Conservation (phyloP, 2,888 invertebrate genomes). For the Harpalus rufipes region DNA sequence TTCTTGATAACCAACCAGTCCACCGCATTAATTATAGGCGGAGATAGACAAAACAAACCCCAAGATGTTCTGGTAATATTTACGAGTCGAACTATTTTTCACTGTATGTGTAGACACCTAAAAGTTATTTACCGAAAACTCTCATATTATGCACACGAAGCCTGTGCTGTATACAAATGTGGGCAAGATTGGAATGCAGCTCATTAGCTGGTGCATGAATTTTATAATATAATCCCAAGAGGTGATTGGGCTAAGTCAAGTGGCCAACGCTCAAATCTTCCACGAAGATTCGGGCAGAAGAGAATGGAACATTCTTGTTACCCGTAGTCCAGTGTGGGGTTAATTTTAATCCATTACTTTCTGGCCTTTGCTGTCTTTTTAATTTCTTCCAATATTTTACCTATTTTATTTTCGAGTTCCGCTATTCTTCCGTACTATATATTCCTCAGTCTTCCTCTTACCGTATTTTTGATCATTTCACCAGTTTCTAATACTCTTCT, state of each 20-base stretch:
- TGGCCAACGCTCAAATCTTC: not conserved
- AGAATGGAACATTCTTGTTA: not conserved
- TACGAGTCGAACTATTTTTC: conserved; percentile 44
- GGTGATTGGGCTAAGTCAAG: conserved; percentile 10
- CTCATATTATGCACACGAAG: conserved; percentile 53
- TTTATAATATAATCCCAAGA: conserved; percentile 56
- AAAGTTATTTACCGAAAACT: conserved; percentile 54
- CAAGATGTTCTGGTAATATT: conserved; percentile 22
- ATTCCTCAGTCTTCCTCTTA: no score
- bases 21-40: conserved; percentile 17
- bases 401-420: no score
- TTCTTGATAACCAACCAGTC: conserved; percentile 8
- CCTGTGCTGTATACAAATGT: conserved; percentile 32
- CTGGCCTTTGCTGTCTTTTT: no score
- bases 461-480: no score
- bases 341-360: no score
- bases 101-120: conserved; percentile 45
- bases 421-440: no score
- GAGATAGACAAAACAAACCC: conserved; percentile 25
- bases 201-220: conserved; percentile 49
- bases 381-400: no score
- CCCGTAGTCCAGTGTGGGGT: no score
- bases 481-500: no score
- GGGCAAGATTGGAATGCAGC: conserved; percentile 50
- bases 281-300: not conserved